phyloP scores from a whole-genome alignment of 2,888 invertebrate species.

The Thera obeliscata region DNA sequence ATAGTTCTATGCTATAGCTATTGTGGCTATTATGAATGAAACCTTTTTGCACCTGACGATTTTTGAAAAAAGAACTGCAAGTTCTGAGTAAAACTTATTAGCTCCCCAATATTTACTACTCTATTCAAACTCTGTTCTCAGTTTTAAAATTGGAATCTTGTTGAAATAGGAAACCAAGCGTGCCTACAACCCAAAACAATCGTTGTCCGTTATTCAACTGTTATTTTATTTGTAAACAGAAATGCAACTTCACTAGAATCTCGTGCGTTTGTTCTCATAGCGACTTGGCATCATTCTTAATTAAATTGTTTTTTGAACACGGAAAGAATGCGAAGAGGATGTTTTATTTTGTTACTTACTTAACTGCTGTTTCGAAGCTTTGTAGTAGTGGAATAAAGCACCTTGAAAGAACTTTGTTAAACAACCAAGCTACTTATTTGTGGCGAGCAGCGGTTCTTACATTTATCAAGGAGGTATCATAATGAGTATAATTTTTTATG shows the following conservation, averaged over 20 bases:
- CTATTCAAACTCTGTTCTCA: neutral
- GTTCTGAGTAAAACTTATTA: too few species aligned
- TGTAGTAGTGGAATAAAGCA: constrained; percentile 4
- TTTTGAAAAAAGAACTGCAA: too few species aligned
- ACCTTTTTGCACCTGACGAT: too few species aligned
- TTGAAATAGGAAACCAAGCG: constrained; percentile 57
- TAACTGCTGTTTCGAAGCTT: constrained; percentile 11
- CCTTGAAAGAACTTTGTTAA: neutral
- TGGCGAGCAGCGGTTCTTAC: too few species aligned
- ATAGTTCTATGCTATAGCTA: too few species aligned
- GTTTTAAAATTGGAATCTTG: constrained; percentile 55
- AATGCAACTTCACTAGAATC: constrained; percentile 19
- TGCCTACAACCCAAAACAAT: constrained; percentile 59
- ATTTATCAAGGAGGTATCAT: too few species aligned
- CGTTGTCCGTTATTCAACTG: constrained; percentile 39
- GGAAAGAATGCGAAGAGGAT: constrained; percentile 22
- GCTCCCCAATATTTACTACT: too few species aligned
- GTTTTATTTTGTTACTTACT: constrained; percentile 15
- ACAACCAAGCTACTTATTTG: too few species aligned
- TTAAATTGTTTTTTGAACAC: constrained; percentile 34
- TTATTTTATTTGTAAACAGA: constrained; percentile 37
- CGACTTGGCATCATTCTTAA: constrained; percentile 35
- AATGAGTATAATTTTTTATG: too few species aligned
- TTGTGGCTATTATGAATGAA: too few species aligned
- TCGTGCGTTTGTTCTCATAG: constrained; percentile 22